These are phyloP conservation scores for Phyllotreta cruciferae DNA, from an alignment of 2,888 invertebrate genomes.

Conservation along the genomic window DNA sequence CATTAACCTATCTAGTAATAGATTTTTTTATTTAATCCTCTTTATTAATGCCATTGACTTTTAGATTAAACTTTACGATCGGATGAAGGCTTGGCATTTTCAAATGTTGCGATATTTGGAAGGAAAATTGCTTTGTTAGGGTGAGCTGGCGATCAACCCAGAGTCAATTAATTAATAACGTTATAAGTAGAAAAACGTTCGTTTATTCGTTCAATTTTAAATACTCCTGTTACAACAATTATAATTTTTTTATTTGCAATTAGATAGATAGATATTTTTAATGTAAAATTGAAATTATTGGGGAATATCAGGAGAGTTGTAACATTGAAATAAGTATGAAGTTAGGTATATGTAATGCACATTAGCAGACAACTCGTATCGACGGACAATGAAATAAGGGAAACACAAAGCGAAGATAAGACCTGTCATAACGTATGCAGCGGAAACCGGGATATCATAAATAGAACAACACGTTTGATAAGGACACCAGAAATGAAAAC, in stretches of 20 bases:
- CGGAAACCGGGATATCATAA: slow-evolving; percentile 16
- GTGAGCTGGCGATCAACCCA: neutral
- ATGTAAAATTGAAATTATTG: too few species aligned
- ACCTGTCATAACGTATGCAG: slow-evolving; percentile 23
- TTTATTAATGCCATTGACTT: slow-evolving; percentile 20
- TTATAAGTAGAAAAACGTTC: slow-evolving; percentile 2
- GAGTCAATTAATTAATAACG: slow-evolving; percentile 8
- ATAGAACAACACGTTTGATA: slow-evolving; percentile 21
- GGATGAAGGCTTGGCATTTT: slow-evolving; percentile 16
- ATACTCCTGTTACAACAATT: too few species aligned
- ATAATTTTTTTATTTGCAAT: too few species aligned
- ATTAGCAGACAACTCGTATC: slow-evolving; percentile 14
- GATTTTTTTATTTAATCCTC: slow-evolving; percentile 8
- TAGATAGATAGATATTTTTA: too few species aligned
- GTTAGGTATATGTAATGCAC: neutral
- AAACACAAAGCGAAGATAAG: slow-evolving; percentile 15
- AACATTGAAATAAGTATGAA: too few species aligned
- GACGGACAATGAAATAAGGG: slow-evolving; percentile 15
- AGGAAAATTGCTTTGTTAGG: slow-evolving; percentile 19
- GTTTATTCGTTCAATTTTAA: too few species aligned
- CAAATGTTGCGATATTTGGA: slow-evolving; percentile 17
- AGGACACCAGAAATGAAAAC: slow-evolving; percentile 24
- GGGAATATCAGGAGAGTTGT: too few species aligned
- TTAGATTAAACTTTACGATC: slow-evolving; percentile 19
- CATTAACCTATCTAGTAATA: neutral